phyloP scores from a whole-genome alignment of 2,797 vertebrate species.

The Peromyscus melanophrys region DNA sequence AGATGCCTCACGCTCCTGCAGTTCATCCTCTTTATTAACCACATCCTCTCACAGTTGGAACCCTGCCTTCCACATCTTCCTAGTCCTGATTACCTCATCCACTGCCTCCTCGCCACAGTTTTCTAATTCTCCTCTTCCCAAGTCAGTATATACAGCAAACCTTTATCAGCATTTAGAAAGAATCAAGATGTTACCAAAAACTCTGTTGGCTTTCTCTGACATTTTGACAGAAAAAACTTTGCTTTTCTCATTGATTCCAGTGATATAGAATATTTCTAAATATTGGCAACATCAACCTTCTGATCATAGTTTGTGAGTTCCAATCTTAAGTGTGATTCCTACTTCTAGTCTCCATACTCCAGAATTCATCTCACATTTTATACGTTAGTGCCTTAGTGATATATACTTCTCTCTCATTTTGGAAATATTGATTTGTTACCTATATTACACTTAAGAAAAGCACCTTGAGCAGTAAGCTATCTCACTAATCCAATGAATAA shows the following conservation, averaged over 20 bases:
- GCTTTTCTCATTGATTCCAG: not conserved
- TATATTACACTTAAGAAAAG: not conserved
- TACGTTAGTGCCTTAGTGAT: not conserved
- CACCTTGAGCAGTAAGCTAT: not conserved
- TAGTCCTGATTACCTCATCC: not conserved
- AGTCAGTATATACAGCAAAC: not conserved
- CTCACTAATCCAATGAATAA: not conserved
- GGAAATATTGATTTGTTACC: not conserved
- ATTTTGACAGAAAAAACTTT: not conserved
- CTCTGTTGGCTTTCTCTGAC: not conserved
- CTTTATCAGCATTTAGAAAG: not conserved
- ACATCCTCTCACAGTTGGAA: rapidly evolving
- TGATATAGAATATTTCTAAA: not conserved
- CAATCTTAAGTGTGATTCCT: not conserved
- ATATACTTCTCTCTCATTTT: not conserved
- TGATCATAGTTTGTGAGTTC: not conserved
- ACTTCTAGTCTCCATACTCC: not conserved
- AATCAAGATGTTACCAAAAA: not conserved
- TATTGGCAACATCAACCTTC: not conserved
- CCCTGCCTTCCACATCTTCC: not conserved
- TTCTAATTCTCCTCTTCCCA: not conserved
- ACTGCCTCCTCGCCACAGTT: not conserved
- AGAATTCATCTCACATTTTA: not conserved
- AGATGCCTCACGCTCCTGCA: not conserved
- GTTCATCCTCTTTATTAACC: not conserved